Percentiles rank a stretch among this genome's conserved stretches.
Evolutionary conservation across 2,797 vertebrate genomes (phyloP).

Genomic region (Sebastes jordani): DNA sequence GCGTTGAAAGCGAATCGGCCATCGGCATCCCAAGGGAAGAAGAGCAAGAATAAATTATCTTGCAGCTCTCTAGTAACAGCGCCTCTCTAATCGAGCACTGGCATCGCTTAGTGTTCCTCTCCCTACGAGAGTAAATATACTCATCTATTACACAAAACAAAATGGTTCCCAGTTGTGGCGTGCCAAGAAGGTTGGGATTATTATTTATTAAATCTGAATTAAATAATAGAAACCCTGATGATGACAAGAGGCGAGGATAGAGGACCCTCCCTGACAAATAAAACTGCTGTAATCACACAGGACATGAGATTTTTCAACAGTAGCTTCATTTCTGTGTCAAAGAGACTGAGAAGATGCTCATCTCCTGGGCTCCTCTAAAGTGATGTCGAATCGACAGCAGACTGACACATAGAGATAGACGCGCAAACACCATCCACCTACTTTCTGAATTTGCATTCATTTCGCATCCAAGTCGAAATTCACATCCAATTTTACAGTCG

Average conservation of each 20-base stretch:
- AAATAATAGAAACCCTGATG: constrained; percentile 34
- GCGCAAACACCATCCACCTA: constrained; percentile 66
- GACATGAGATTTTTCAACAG: constrained; percentile 52
- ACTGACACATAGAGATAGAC: constrained; percentile 66
- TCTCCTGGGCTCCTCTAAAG: constrained; percentile 47
- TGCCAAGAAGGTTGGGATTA: constrained; percentile 53
- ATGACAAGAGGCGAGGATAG: constrained; percentile 2
- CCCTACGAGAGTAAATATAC: constrained; percentile 68
- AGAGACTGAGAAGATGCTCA: constrained; percentile 36
- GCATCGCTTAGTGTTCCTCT: constrained; percentile 61
- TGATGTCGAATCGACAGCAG: constrained; percentile 47
- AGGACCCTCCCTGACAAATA: constrained; percentile 17
- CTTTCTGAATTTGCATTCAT: constrained; percentile 72
- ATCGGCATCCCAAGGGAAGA: constrained; percentile 43
- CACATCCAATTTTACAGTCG: constrained; percentile 73
- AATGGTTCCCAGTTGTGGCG: constrained; percentile 56
- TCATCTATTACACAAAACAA: constrained; percentile 71
- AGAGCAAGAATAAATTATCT: constrained; percentile 71
- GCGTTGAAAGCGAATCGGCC: constrained; percentile 41
- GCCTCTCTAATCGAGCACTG: constrained; percentile 68
- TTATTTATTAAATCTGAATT: constrained; percentile 61
- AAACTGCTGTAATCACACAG: constrained; percentile 36
- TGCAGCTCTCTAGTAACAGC: constrained; percentile 69
- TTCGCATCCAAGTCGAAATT: constrained; percentile 72
- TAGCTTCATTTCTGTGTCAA: constrained; percentile 44